Evolutionary conservation across 2,888 invertebrate genomes (phyloP).

Genomic region (Lepidocyrtoides sp.): DNA sequence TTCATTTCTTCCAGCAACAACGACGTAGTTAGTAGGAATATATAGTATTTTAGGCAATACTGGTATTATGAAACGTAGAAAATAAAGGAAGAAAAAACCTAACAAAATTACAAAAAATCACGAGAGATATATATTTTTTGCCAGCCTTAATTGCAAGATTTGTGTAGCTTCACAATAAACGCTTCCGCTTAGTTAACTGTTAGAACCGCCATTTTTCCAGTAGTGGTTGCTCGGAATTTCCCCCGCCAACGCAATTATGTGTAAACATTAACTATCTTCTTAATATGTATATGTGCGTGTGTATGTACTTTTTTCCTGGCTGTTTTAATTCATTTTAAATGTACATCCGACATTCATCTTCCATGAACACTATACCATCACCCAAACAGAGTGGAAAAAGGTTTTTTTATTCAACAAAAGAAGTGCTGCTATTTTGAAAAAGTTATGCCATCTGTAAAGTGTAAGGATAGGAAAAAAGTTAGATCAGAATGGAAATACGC

Average conservation of each 20-base stretch:
- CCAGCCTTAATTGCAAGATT: slow-evolving; percentile 55
- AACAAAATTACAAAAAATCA: slow-evolving; percentile 58
- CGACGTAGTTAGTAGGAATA: neutral
- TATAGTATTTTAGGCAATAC: neutral
- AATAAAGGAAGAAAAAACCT: neutral
- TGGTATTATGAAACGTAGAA: neutral
- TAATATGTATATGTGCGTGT: neutral
- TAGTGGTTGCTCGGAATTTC: slow-evolving; percentile 14
- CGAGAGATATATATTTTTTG: slow-evolving; percentile 58
- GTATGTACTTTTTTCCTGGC: neutral
- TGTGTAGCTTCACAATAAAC: slow-evolving; percentile 56
- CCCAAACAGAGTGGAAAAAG: neutral
- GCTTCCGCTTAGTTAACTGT: slow-evolving; percentile 63
- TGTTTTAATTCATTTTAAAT: slow-evolving; percentile 63
- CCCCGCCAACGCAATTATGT: slow-evolving; percentile 48
- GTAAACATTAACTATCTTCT: slow-evolving; percentile 28
- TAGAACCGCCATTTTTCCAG: slow-evolving; percentile 18
- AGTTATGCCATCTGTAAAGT: neutral
- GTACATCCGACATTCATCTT: slow-evolving; percentile 38
- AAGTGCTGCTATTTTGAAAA: neutral
- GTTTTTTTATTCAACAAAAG: neutral
- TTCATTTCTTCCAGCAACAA: slow-evolving; percentile 19
- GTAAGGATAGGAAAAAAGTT: slow-evolving; percentile 13
- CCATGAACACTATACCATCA: neutral
- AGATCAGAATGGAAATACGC: neutral